Evolutionary conservation across 2,888 invertebrate genomes (phyloP), one percentile per base, ranked within the genome.

Genomic region (Drosophila atroscutellata): DNA sequence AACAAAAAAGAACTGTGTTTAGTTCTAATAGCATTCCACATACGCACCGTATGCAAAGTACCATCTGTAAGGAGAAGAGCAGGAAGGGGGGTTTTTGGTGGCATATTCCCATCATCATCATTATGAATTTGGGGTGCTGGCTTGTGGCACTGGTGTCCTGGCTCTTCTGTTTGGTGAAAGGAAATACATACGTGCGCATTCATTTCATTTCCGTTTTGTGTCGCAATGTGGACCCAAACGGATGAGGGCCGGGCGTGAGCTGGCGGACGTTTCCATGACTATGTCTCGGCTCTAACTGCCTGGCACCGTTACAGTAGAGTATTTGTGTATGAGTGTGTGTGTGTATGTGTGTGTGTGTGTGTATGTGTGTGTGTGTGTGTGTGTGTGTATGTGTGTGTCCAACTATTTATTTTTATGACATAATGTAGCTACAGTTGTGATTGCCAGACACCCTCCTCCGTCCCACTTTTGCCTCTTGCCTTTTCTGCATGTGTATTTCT

Each of bases 341-440:
- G 28, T 57, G 20, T 51, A 42, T 47, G 49, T 50, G 28, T 49
- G 50, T 51, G 36, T 67, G 65, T 54, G 57, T 66, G 32, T 49
- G 50, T 51, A 36, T 67, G 65, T 54, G 28, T 57, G 20, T 51
- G 49, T 47, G 49, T 50, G 28, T 49, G 50, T 51, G 36, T 67
- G 65, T 54, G 57, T 66, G 32, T 49, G 50, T 51, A 36, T 67
- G 65, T 54, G 57, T 66, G 72, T 61, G 81, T 82, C 82, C 81
- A 85, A 85, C 84, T 85, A 85, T 85, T 84, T 86, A 82, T 86
- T 84, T 84, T 84, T 85, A 84, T 84, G 83, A 80, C 83, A 85
- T 83, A 83, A 84, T 85, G 83, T 83, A 80, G 83, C 83, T 77
- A 64, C 80, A 77, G 75, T 71, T 77, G 49, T 57, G 70, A 75